Evolutionary conservation across 1,140 invertebrate genomes (phyloP).

Genomic region (Rhopalosiphum padi): DNA sequence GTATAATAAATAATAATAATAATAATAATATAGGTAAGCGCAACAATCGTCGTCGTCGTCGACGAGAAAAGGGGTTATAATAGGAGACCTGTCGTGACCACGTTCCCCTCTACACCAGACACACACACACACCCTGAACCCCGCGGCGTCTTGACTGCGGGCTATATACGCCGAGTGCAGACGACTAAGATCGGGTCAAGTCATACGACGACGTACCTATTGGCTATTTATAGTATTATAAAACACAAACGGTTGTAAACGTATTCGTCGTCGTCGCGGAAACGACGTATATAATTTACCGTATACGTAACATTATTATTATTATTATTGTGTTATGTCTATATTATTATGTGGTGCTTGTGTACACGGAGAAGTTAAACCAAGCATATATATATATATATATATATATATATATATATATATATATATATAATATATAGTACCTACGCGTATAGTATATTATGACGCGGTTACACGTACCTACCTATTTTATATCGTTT

Average conservation of each 20-base stretch:
- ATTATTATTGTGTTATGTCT: neutral
- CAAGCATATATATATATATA: too few species aligned
- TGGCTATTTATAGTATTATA: neutral
- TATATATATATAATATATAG: neutral
- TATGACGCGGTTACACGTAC: too few species aligned
- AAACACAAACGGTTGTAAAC: neutral
- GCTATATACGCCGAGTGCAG: neutral
- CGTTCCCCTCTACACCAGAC: neutral
- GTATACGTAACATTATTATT: neutral
- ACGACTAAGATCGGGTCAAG: neutral
- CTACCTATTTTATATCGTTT: too few species aligned
- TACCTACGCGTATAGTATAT: neutral
- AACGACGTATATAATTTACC: neutral
- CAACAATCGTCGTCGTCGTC: neutral
- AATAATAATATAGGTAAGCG: neutral
- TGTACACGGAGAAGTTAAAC: neutral
- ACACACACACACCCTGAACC: neutral
- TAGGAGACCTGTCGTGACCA: constrained; percentile 12
- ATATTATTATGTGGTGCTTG: neutral
- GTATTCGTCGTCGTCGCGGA: neutral
- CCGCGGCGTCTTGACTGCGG: neutral
- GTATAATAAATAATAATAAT: too few species aligned
- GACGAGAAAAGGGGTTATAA: neutral
- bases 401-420: too few species aligned
- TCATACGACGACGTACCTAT: neutral